Evolutionary conservation across 2,113 vertebrate species (phyloP), one percentile per base, ranked within the genome.

Genomic region (Forbesichthys agassizii): DNA sequence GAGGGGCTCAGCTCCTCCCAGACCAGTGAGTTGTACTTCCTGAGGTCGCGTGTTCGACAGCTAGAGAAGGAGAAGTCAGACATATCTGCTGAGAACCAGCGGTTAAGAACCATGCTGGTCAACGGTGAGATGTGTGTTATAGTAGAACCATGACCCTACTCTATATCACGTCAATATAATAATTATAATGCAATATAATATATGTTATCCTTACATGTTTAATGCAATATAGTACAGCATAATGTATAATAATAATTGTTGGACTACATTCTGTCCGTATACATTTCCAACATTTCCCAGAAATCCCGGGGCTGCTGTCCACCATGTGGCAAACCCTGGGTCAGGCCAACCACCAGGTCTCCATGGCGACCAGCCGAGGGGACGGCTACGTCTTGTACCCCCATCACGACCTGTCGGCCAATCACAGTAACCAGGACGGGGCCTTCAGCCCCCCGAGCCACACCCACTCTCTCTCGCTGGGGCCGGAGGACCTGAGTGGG

Each of bases 271-370:
- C 27, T 27, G 27, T 27, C 27, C 27, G 27, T 27, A 27, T 27
- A 27, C 1, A 33, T 27, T 3, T 60, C 54, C 57, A 51, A 18
- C 14, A 20, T 66, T 63, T 72, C 72, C 63, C 73, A 87, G 86
- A 86, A 33, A 87, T 87, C 62, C 89, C 81, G 1, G 80, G 81
- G 10, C 81, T 90, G 20, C 78, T 88, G 52, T 84, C 84, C n/a
- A 79, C 86, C 60, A 84, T 89, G 88, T 87, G 84, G 79, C 86
- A 88, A 61, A 86, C 75, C 1, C 9, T 90, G 57, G 79, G 77
- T 14, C 74, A 79, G 56, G 51, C 47, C 52, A 73, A 72, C 66
- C 56, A 51, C 6, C n/a, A 13, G 0, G 27, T 75, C 46, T 68
- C 79, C 69, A 64, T 11, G 8, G 54, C 65, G 52, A 65, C 49